These are phyloP conservation scores for Pocillopora verrucosa DNA, from an alignment of 64 coral and sea anemone species.

Conservation along the genomic window DNA sequence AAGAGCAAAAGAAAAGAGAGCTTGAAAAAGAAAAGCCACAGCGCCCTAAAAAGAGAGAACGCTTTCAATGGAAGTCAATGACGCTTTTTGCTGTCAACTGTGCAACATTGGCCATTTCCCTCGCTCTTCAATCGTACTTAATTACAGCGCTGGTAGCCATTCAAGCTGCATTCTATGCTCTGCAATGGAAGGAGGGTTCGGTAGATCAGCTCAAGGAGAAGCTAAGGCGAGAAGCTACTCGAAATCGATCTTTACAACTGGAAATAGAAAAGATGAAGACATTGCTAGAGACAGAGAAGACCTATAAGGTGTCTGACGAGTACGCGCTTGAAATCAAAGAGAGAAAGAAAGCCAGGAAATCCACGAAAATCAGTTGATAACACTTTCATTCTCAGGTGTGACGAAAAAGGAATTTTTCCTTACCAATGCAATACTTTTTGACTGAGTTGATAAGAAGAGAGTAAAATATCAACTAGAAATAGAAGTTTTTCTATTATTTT, in stretches of 20 bases:
- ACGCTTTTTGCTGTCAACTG: conserved; percentile 29
- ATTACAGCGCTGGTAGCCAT: conserved; percentile 48
- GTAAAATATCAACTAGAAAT: too few species aligned
- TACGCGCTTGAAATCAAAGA: conserved; percentile 60
- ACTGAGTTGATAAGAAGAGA: too few species aligned
- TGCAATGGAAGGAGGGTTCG: conserved; percentile 12
- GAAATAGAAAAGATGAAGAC: conserved; percentile 83
- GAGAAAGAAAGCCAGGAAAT: conserved; percentile 4
- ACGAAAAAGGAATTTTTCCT: too few species aligned
- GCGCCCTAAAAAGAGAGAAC: conserved; percentile 12
- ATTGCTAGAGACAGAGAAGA: conserved; percentile 75
- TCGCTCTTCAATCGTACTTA: conserved; percentile 66
- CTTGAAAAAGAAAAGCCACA: conserved; percentile 32
- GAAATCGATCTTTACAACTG: conserved; percentile 60
- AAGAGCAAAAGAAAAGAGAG: conserved; percentile 55
- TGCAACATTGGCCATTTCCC: conserved; percentile 40
- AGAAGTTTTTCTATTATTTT: too few species aligned
- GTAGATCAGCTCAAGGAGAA: conserved; percentile 55
- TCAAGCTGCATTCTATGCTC: conserved; percentile 30
- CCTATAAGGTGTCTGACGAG: conserved; percentile 78
- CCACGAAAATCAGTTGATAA: background rate
- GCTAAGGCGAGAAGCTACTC: conserved; percentile 57
- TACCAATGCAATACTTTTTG: background rate
- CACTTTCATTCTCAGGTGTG: too few species aligned
- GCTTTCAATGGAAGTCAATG: conserved; percentile 42